Percentiles rank a stretch among this genome's conserved stretches.
Evolutionary conservation across 2,113 vertebrate species (phyloP).

Genomic region (Sinocyclocheilus rhinocerous): DNA sequence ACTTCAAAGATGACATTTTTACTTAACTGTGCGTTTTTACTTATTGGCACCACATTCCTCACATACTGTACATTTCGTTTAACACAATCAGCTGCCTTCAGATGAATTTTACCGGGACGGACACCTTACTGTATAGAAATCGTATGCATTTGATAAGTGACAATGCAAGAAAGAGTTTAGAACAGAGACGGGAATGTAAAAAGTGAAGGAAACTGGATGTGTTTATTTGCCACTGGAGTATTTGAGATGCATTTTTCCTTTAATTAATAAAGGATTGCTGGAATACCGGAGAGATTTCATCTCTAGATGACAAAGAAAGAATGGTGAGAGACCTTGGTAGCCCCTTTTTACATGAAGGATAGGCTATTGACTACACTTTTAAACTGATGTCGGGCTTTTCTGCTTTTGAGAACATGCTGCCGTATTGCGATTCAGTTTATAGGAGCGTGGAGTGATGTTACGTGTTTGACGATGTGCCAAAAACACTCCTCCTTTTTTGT

Average conservation of each 20-base stretch:
- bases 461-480: slow-evolving; percentile 27
- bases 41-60: background rate
- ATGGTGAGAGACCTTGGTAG: slow-evolving; percentile 50
- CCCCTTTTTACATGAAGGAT: slow-evolving; percentile 38
- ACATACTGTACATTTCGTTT: background rate
- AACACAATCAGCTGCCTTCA: background rate
- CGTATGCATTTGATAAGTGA: background rate
- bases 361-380: slow-evolving; percentile 42
- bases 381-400: slow-evolving; percentile 27
- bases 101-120: background rate
- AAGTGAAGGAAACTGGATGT: slow-evolving; percentile 9
- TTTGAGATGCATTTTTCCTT: slow-evolving; percentile 52
- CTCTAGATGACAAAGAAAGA: slow-evolving; percentile 44
- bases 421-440: slow-evolving; percentile 35
- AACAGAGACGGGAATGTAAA: background rate
- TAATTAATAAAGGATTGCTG: slow-evolving; percentile 51
- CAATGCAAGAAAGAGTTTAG: background rate
- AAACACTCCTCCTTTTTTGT: slow-evolving; percentile 28
- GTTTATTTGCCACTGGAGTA: slow-evolving; percentile 34
- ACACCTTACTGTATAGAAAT: background rate
- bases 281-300: slow-evolving; percentile 48
- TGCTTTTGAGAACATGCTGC: slow-evolving; percentile 34
- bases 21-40: background rate
- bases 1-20: slow-evolving; percentile 10
- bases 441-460: slow-evolving; percentile 36